These are phyloP conservation scores for Parazoanthus atlanticus DNA, from an alignment of 92 coral and sea anemone species.

Conservation along the genomic window DNA sequence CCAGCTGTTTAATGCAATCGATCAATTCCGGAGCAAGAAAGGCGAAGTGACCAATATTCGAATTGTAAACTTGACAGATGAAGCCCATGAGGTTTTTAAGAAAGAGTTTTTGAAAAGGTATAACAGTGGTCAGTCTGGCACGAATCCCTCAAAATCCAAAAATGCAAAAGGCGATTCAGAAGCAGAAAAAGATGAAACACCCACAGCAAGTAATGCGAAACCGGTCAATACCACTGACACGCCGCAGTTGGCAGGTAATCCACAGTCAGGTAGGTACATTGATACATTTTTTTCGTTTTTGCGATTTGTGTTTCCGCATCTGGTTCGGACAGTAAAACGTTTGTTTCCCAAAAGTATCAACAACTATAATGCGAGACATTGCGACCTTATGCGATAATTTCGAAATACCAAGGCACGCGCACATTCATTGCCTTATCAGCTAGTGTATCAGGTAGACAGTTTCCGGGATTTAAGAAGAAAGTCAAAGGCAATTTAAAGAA, in stretches of 20 bases:
- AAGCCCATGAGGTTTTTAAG: slow-evolving; percentile 24
- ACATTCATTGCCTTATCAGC: too few relatives aligned
- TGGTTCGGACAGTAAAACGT: too few relatives aligned
- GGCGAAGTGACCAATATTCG: slow-evolving; percentile 31
- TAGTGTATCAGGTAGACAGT: too few relatives aligned
- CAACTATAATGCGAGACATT: too few relatives aligned
- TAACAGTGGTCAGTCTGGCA: slow-evolving; percentile 5
- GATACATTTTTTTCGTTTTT: too few relatives aligned
- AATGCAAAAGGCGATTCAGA: neutral
- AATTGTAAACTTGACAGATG: slow-evolving; percentile 26
- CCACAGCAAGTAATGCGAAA: neutral
- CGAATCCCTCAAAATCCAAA: neutral
- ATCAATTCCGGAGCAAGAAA: slow-evolving; percentile 26
- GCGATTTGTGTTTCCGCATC: too few relatives aligned
- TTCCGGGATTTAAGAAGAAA: too few relatives aligned
- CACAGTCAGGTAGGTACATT: neutral
- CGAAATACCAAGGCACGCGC: too few relatives aligned
- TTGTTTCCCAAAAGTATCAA: too few relatives aligned
- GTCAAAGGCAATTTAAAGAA: too few relatives aligned
- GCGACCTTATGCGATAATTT: too few relatives aligned
- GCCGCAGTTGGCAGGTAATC: neutral
- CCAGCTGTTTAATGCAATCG: slow-evolving; percentile 37
- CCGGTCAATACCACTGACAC: neutral
- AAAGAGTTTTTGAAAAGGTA: slow-evolving; percentile 47
- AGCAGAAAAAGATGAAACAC: neutral